These are phyloP conservation scores for Oithona nana DNA, from an alignment of 2,888 invertebrate species.

Conservation along the genomic window DNA sequence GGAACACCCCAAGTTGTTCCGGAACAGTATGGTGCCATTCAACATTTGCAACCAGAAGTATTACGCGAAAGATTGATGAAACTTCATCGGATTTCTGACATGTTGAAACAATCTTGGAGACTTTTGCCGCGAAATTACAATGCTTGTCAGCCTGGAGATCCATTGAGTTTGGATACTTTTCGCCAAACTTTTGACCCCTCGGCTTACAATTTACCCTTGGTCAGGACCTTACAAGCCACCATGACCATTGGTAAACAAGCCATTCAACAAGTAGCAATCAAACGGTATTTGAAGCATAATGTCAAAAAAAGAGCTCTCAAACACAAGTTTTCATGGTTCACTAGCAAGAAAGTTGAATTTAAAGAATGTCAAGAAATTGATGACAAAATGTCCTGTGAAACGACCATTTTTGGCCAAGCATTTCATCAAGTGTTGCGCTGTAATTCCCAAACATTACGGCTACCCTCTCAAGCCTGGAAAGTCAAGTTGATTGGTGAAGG, in stretches of 20 bases:
- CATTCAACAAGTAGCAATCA: constrained; percentile 43
- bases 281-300: constrained; percentile 25
- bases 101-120: constrained; percentile 39
- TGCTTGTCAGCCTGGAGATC: constrained; percentile 9
- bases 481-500: constrained; percentile 45
- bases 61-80: constrained; percentile 37
- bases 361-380: background rate
- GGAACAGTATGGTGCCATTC: constrained; percentile 37
- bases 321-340: background rate
- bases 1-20: constrained; percentile 37
- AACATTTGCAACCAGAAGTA: constrained; percentile 32
- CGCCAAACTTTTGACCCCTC: constrained; percentile 36
- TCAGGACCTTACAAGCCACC: constrained; percentile 41
- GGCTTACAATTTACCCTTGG: constrained; percentile 42
- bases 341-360: no score
- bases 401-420: constrained; percentile 41
- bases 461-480: constrained; percentile 46
- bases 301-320: background rate
- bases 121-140: background rate
- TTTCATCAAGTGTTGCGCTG: constrained; percentile 42
- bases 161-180: constrained; percentile 19
- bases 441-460: constrained; percentile 36
- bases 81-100: constrained; percentile 41
- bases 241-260: constrained; percentile 34
- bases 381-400: constrained; percentile 25